Base-by-base conservation (phyloP, 2,113 vertebrate species). In the Hippocampus mohnikei region DNA sequence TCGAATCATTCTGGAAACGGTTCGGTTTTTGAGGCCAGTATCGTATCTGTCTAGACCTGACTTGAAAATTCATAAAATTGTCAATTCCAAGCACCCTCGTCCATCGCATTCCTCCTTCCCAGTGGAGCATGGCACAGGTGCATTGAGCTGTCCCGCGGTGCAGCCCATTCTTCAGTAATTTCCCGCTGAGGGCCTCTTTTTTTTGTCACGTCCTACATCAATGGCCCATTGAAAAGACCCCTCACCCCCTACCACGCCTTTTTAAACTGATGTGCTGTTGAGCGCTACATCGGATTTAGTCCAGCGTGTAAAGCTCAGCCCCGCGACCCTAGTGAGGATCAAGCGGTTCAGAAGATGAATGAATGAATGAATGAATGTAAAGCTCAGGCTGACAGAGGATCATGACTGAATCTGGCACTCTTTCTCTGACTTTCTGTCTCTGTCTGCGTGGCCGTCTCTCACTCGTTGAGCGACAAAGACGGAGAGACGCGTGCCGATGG, bases 91-190 rank as follows among this genome's bases (percentile, higher is more conserved):
- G 42, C n/a, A 23, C 20, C 41, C 25, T 83, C 88, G 80, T 88
- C 87, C 67, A 73, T 74, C 74, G 75, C 88, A 92, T 93, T 93
- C 92, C 91, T 90, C 62, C 84, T 88, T 78, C 71, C 86, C 89
- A 89, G 72, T 89, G 84, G 88, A 89, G 87, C 89, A 88, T 91
- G 85, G 86, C 85, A 90, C 90, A 93, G 91, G 90, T 93, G 90
- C 87, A 87, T 84, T 79, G 82, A 78, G 65, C 48, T 46, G 69
- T 78, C 66, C 75, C 8, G 65, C 77, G 74, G 75, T 80, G 76
- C 72, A 81, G 73, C 72, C 81, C 83, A 88, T 88, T 91, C 88
- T 84, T 88, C 73, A 73, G 70, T 89, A 88, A 92, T 86, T 86
- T 89, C 80, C 80, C 87, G 74, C 80, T 78, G 53, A 12, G 76